Conservation (phyloP, 2,797 vertebrate genomes). For the Loris lydekkerianus region DNA sequence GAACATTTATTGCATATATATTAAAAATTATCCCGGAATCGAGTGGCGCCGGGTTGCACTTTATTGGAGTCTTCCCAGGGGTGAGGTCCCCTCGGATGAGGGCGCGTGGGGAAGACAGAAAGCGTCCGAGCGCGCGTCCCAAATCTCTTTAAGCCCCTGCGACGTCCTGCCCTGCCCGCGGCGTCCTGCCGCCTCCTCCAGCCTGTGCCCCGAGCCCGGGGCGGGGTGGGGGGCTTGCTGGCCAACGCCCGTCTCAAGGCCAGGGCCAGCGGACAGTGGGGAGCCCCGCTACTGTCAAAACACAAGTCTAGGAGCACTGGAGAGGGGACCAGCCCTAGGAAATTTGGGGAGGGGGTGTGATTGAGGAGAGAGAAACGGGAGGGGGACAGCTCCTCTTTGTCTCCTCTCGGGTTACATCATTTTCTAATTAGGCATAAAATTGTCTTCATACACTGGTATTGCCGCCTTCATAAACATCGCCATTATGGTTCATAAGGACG, state of each 20-base stretch:
- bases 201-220: conserved; percentile 88
- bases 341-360: conserved; percentile 77
- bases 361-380: conserved; percentile 68
- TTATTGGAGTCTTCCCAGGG: conserved; percentile 99
- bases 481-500: conserved; percentile 95
- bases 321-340: conserved; percentile 46
- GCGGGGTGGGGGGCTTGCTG: conserved; percentile 80
- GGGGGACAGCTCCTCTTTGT: conserved; percentile 87
- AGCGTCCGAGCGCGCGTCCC: conserved; percentile 80
- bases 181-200: conserved; percentile 85
- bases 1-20: conserved; percentile 99
- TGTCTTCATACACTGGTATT: conserved; percentile 94
- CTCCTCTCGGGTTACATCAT: conserved; percentile 89
- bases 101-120: conserved; percentile 73
- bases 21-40: conserved; percentile 99
- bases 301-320: conserved; percentile 58
- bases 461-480: conserved; percentile 96
- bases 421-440: conserved; percentile 93
- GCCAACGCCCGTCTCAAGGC: background rate
- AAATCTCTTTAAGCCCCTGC: conserved; percentile 90
- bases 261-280: background rate
- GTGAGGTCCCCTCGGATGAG: conserved; percentile 96
- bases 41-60: conserved; percentile 94
- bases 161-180: conserved; percentile 20
- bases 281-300: conserved; percentile 65